phyloP scores from a whole-genome alignment of 2,113 vertebrate species.

The Leucosticte australis region DNA sequence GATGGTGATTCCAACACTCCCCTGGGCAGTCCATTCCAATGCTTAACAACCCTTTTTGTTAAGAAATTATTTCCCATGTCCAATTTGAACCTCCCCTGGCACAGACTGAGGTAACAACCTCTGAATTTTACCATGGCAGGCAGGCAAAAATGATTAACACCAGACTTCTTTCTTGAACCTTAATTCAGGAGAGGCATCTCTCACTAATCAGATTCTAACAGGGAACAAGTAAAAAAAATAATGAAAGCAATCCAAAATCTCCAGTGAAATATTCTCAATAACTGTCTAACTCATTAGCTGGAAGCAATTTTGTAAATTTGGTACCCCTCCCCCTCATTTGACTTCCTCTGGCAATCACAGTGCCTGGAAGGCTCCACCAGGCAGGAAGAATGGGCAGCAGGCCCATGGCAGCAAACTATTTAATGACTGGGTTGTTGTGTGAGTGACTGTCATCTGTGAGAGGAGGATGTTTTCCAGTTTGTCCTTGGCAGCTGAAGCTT shows the following conservation, averaged over 20 bases:
- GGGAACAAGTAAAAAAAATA: background rate
- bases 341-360: background rate
- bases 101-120: background rate
- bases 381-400: conserved; percentile 29
- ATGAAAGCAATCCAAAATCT: background rate
- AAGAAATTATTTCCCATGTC: background rate
- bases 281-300: background rate
- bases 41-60: background rate
- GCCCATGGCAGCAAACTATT: background rate
- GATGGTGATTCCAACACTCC: background rate
- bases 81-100: background rate
- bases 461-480: conserved; percentile 47
- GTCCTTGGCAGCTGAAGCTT: background rate
- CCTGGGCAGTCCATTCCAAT: background rate
- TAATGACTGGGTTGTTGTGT: conserved; percentile 1
- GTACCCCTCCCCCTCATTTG: background rate
- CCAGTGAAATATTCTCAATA: background rate
- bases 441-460: conserved; percentile 39
- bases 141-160: background rate
- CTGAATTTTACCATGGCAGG: background rate
- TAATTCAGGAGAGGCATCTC: background rate
- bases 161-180: background rate
- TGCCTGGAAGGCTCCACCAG: background rate
- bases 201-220: background rate
- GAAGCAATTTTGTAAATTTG: background rate